A percentile compares a stretch with the other conserved stretches of the same genome.
phyloP scores from a whole-genome alignment of 2,797 vertebrate species.

The Paedocypris micromegethes region DNA sequence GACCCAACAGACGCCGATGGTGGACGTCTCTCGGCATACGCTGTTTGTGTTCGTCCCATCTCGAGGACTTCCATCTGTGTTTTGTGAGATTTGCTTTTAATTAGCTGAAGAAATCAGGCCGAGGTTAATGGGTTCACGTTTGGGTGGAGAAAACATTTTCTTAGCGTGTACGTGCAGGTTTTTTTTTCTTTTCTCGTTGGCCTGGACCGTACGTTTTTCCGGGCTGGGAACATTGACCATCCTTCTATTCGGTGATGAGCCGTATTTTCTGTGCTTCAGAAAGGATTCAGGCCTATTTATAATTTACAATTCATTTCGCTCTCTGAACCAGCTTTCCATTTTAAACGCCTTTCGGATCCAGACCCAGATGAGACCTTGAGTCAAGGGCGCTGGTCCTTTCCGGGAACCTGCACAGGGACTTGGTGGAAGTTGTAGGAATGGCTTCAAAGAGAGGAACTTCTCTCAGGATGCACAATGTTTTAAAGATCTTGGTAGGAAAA shows the following conservation, averaged over 20 bases:
- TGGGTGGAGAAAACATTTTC: slow-evolving; percentile 39
- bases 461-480: slow-evolving; percentile 2
- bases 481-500: not conserved
- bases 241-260: slow-evolving; percentile 18
- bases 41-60: not conserved
- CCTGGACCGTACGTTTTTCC: slow-evolving; percentile 1
- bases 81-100: slow-evolving; percentile 50
- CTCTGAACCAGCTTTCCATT: slow-evolving; percentile 52
- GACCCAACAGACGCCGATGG: too few species aligned
- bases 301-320: slow-evolving; percentile 48
- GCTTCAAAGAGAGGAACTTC: slow-evolving; percentile 7
- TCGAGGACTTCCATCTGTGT: slow-evolving; percentile 29
- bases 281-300: slow-evolving; percentile 44
- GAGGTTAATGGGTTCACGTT: slow-evolving; percentile 64
- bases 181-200: slow-evolving; percentile 17
- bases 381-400: slow-evolving; percentile 50
- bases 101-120: slow-evolving; percentile 63
- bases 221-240: slow-evolving; percentile 4
- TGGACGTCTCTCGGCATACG: too few species aligned
- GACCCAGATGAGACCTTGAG: slow-evolving; percentile 64
- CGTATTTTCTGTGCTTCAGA: slow-evolving; percentile 19
- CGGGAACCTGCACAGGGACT: slow-evolving; percentile 3
- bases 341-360: slow-evolving; percentile 52
- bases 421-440: slow-evolving; percentile 9
- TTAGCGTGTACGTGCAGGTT: not conserved